phyloP scores from a whole-genome alignment of 2,888 invertebrate genomes.

The Drosophila fungiperda region DNA sequence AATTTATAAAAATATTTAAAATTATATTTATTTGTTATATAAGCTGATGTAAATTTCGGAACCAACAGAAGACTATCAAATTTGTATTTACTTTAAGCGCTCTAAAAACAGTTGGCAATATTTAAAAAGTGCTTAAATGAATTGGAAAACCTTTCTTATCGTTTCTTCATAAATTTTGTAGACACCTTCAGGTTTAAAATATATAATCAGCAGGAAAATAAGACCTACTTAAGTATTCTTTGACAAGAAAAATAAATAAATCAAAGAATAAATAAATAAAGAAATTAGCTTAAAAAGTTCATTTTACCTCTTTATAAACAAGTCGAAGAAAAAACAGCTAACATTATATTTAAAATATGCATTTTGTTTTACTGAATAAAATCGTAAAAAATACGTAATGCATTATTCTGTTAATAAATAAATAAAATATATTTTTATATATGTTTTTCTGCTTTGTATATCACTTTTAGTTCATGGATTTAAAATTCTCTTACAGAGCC shows the following conservation, averaged over 20 bases:
- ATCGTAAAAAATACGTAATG: rapidly evolving
- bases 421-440: neutral
- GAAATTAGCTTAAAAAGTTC: neutral
- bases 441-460: neutral
- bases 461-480: rapidly evolving
- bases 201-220: neutral
- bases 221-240: neutral
- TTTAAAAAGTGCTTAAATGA: neutral
- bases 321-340: no score
- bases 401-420: neutral
- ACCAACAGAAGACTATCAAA: no score
- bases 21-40: neutral
- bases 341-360: rapidly evolving
- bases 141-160: rapidly evolving
- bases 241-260: neutral
- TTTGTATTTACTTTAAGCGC: neutral
- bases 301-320: neutral
- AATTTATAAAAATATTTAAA: no score
- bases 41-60: neutral
- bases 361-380: neutral
- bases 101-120: no score
- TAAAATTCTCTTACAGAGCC: neutral
- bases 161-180: neutral
- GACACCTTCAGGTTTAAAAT: neutral
- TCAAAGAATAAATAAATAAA: neutral